Evolutionary conservation across 64 coral and sea anemone species (phyloP).

Genomic region (Pachyseris speciosa): DNA sequence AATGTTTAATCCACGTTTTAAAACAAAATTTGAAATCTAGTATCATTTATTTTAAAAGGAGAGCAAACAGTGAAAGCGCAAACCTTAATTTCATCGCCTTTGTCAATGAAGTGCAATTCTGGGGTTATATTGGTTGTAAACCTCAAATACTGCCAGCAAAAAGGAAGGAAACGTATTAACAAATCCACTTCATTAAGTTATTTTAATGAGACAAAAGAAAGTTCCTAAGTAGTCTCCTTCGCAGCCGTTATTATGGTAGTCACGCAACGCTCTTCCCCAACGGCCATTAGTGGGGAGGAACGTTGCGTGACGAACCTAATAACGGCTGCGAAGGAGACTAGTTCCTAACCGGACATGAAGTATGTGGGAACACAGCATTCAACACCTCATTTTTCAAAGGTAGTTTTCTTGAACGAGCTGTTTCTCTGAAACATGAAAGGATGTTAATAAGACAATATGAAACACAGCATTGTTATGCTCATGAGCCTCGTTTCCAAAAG

Average conservation of each 20-base stretch:
- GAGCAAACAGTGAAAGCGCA: neutral
- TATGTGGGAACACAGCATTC: constrained; percentile 49
- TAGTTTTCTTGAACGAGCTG: neutral
- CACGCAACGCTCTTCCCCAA: too few species aligned
- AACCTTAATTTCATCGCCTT: constrained; percentile 42
- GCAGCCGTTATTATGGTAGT: too few species aligned
- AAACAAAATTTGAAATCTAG: too few species aligned
- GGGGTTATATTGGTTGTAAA: constrained; percentile 24
- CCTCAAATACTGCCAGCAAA: neutral
- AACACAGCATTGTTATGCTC: neutral
- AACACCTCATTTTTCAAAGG: constrained; percentile 56
- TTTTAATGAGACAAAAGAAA: too few species aligned
- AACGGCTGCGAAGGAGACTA: too few species aligned
- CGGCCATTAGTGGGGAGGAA: too few species aligned
- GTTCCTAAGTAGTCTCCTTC: too few species aligned
- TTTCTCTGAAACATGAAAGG: neutral
- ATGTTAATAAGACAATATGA: neutral
- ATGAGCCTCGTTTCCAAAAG: neutral
- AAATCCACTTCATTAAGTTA: too few species aligned
- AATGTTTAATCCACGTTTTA: too few species aligned
- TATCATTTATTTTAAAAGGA: too few species aligned
- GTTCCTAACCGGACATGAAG: constrained; percentile 59
- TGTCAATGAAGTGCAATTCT: constrained; percentile 62
- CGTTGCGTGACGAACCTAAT: too few species aligned
- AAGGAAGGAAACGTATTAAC: neutral